Evolutionary conservation across 2,113 vertebrate species (phyloP).

Genomic region (Himantopus leucocephalus): DNA sequence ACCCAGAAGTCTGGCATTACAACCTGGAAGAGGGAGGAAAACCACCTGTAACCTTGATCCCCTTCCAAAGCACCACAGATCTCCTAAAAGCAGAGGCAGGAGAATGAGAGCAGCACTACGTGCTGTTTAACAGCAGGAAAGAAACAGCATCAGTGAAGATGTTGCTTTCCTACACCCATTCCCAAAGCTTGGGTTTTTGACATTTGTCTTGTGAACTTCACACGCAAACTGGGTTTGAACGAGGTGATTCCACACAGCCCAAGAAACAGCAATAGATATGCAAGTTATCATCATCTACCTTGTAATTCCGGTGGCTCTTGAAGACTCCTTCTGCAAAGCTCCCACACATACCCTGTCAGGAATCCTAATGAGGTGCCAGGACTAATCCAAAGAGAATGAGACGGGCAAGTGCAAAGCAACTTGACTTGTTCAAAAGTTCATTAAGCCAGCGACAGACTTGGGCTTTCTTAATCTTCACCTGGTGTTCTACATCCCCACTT

Average conservation of each 20-base stretch:
- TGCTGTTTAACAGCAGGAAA: not conserved
- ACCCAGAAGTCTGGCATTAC: not conserved
- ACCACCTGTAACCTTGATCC: not conserved
- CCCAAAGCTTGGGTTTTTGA: not conserved
- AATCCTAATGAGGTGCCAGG: not conserved
- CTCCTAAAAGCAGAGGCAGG: not conserved
- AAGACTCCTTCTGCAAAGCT: not conserved
- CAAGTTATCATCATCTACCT: not conserved
- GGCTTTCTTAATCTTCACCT: not conserved
- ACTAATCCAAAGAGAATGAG: not conserved
- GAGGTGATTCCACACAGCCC: not conserved
- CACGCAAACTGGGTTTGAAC: not conserved
- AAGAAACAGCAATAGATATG: not conserved
- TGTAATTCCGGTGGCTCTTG: not conserved
- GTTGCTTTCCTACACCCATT: not conserved
- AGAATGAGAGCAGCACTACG: rapidly evolving
- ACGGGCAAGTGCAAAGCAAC: not conserved
- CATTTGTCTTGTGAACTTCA: not conserved
- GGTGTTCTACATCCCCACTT: not conserved
- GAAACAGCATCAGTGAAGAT: not conserved
- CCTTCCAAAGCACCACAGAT: not conserved
- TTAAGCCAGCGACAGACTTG: not conserved
- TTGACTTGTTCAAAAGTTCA: not conserved
- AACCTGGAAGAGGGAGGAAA: not conserved
- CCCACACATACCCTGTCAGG: not conserved